Evolutionary conservation across 2,888 invertebrate genomes (phyloP).

Genomic region (Tipula lateralis): DNA sequence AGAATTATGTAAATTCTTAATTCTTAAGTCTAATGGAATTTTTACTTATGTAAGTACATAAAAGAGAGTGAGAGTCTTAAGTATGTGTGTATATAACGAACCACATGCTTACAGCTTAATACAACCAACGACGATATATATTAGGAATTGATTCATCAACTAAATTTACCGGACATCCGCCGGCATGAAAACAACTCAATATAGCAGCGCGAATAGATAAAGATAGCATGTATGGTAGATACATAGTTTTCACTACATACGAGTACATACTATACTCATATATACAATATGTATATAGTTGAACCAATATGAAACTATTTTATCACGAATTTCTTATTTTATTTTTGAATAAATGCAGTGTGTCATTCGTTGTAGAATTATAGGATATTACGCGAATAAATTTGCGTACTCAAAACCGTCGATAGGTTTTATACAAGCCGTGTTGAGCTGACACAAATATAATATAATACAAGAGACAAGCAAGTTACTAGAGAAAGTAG

Average conservation of each 20-base stretch:
- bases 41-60: background rate
- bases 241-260: background rate
- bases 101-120: background rate
- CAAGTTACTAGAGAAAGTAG: too few relatives aligned
- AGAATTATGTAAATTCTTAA: background rate
- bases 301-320: too few relatives aligned
- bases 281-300: too few relatives aligned
- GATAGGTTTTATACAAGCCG: too few relatives aligned
- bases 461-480: too few relatives aligned
- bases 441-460: too few relatives aligned
- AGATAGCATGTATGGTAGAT: background rate
- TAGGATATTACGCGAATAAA: background rate
- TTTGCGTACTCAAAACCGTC: too few relatives aligned
- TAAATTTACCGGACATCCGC: conserved; percentile 32
- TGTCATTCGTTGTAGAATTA: background rate
- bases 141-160: conserved; percentile 30
- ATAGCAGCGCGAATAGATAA: conserved; percentile 5
- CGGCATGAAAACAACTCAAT: conserved; percentile 25
- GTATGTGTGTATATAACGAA: background rate
- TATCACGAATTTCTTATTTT: background rate
- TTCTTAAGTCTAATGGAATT: background rate
- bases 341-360: background rate
- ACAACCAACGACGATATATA: background rate
- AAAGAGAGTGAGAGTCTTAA: background rate
- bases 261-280: background rate